A percentile compares a stretch with the other conserved stretches of the same genome.
Evolutionary conservation across 2,888 invertebrate genomes (phyloP).

Genomic region (Agrilus mali): DNA sequence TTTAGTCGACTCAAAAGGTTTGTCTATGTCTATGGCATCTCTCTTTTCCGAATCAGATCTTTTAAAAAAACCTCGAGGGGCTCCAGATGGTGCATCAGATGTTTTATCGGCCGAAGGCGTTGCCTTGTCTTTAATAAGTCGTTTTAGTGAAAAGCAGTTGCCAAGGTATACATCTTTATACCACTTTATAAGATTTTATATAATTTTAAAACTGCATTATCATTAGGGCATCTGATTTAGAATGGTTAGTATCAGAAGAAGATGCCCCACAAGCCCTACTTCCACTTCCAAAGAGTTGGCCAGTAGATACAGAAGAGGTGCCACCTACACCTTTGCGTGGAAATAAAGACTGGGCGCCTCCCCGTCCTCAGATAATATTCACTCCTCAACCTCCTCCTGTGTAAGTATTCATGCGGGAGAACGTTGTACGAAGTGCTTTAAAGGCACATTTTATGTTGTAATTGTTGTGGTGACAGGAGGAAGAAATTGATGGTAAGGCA

Average conservation of each 20-base stretch:
- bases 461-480: constrained; percentile 37
- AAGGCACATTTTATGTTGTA: constrained; percentile 4
- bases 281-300: constrained; percentile 61
- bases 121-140: constrained; percentile 61
- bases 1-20: constrained; percentile 34
- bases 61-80: constrained; percentile 30
- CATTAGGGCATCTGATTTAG: constrained; percentile 56
- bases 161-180: constrained; percentile 35
- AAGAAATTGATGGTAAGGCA: constrained; percentile 55
- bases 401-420: constrained; percentile 36
- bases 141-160: constrained; percentile 62
- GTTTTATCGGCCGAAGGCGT: constrained; percentile 64
- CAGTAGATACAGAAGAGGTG: constrained; percentile 42
- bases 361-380: constrained; percentile 70
- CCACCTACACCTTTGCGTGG: constrained; percentile 47
- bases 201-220: neutral
- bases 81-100: constrained; percentile 37
- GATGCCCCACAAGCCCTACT: constrained; percentile 67
- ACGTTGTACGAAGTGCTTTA: neutral
- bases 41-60: constrained; percentile 46
- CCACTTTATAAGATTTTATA: neutral
- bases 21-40: constrained; percentile 51
- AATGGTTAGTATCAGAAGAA: constrained; percentile 68
- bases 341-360: constrained; percentile 74
- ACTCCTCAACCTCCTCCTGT: constrained; percentile 55